Evolutionary conservation across 1,140 invertebrate species (phyloP).

Genomic region (Drosophila kurseongensis): DNA sequence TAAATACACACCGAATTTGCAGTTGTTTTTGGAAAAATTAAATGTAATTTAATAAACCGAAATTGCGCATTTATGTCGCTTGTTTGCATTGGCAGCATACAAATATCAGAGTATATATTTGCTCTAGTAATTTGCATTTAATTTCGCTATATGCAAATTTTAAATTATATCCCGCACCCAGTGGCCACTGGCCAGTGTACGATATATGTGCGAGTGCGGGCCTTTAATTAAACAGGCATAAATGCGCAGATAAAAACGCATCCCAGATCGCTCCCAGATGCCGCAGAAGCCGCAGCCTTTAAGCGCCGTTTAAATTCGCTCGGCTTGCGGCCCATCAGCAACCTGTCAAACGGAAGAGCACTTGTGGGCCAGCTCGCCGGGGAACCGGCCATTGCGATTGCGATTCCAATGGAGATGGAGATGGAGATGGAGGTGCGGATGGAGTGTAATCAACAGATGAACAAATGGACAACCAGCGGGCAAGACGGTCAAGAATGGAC

Average conservation of each 20-base stretch:
- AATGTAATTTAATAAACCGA: conserved; percentile 68
- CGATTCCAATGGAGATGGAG: neutral
- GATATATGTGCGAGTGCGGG: neutral
- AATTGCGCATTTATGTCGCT: conserved; percentile 42
- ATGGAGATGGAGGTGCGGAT: neutral
- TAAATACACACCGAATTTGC: conserved; percentile 5
- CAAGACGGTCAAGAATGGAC: neutral
- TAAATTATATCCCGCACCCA: conserved; percentile 40
- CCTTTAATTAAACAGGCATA: conserved; percentile 66
- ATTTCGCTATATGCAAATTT: conserved; percentile 68
- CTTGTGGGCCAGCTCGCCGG: conserved; percentile 7
- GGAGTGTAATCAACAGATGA: conserved; percentile 37
- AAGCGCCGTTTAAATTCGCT: conserved; percentile 39
- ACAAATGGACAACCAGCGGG: conserved; percentile 9
- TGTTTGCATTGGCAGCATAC: conserved; percentile 19
- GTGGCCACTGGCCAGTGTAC: neutral
- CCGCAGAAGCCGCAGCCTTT: conserved; percentile 43
- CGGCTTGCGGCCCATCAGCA: conserved; percentile 28
- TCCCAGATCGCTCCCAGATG: conserved; percentile 12
- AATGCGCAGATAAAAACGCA: conserved; percentile 26
- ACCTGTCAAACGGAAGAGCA: conserved; percentile 32
- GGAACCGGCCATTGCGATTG: neutral
- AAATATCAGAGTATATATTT: conserved; percentile 49
- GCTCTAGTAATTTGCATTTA: conserved; percentile 63
- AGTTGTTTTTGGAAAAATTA: conserved; percentile 48